Base-by-base conservation (phyloP, 2,888 invertebrate genomes). In the Cremastinae sp. region DNA sequence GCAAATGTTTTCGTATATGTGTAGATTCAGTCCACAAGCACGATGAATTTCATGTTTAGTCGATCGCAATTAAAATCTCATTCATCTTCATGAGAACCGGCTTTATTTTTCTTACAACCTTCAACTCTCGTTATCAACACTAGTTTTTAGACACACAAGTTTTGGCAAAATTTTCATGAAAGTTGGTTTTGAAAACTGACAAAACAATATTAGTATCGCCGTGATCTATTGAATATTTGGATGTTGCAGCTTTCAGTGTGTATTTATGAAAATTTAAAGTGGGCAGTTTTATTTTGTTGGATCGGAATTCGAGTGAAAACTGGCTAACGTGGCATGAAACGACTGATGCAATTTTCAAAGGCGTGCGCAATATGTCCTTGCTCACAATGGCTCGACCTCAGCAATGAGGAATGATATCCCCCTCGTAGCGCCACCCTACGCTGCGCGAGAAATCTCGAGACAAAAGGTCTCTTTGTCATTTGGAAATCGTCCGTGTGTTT, bases 381-480 rank as follows among this genome's bases (percentile, higher is more conserved):
- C 58, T 73, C 51, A 51, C 49, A 28, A 53, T 64, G 28, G 61
- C 45, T 53, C 45, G 22, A 70, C 9, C 45, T 28, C 16, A 28
- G 37, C 37, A 56, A 51, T 65, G 51, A 14, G 68, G 43, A 58
- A 28, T 28, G 28, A 28, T 28, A 28, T 28, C 28, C 28, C 53
- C 62, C 35, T 53, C 65, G 49, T 53, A 64, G 43, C 51, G 73
- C 43, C 49, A 51, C 22, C 41, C 22, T 12, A 14, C 22, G 43
- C 10, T 47, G 53, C 66, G 45, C 12, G 73, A 65, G 73, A 69
- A 76, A 76, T 70, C 69, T 61, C 69, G 62, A 70, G 74, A 80
- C 80, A 80, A 80, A 80, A 75, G 80, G 78, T 79, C 80, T 28
- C 28, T 80, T 78, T 79, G 80, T 80, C 78, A 75, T 47, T 3